A percentile compares a stretch with the other conserved stretches of the same genome.
These are phyloP conservation scores for Glossophaga mutica DNA, from an alignment of 2,797 vertebrate species.

Conservation along the genomic window DNA sequence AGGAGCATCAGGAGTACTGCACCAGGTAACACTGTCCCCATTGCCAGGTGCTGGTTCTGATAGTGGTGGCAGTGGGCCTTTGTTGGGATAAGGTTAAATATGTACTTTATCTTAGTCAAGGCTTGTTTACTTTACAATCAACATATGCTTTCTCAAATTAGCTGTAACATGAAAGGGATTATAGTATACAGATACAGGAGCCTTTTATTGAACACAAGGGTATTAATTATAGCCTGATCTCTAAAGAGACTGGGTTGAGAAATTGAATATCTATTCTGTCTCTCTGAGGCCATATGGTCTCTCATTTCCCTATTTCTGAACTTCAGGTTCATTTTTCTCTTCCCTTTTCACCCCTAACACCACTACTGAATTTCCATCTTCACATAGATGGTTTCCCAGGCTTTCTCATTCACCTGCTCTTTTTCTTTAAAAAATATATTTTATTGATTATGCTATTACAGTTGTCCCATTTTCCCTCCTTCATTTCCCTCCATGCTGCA, in stretches of 20 bases:
- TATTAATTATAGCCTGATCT: conserved; percentile 23
- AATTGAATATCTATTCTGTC: background rate
- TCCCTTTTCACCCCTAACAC: background rate
- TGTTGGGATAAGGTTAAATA: background rate
- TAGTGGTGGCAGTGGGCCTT: background rate
- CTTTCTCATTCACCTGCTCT: background rate
- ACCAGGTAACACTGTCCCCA: background rate
- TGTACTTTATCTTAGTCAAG: background rate
- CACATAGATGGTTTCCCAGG: background rate
- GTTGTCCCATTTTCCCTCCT: too few species aligned
- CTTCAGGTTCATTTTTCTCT: background rate
- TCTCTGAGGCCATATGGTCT: background rate
- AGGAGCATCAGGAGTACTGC: background rate
- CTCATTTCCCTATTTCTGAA: conserved; percentile 10
- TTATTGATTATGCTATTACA: too few species aligned
- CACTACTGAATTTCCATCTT: background rate
- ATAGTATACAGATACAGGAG: background rate
- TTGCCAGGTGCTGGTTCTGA: background rate
- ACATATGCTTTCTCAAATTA: background rate
- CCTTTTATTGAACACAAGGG: background rate
- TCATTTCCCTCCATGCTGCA: too few species aligned
- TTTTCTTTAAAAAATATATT: background rate
- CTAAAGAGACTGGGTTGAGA: background rate
- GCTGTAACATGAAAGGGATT: background rate
- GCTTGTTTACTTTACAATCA: background rate